These are phyloP conservation scores for Plutella xylostella DNA, from an alignment of 2,888 invertebrate genomes.

Conservation along the genomic window DNA sequence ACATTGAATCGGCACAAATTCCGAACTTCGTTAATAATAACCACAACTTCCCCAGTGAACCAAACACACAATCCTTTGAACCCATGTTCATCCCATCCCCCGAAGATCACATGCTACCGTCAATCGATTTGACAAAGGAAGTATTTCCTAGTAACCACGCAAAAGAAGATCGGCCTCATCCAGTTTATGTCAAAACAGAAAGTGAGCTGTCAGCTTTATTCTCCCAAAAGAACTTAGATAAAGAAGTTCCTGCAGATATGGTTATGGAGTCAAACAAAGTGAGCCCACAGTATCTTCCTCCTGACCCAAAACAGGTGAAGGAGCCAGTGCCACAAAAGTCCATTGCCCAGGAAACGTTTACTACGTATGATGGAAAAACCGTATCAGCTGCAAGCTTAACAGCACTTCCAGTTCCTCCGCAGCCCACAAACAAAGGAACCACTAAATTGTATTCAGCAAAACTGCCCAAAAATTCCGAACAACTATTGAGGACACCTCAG, in stretches of 20 bases:
- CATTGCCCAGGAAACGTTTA: slow-evolving; percentile 60
- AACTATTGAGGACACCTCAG: slow-evolving; percentile 77
- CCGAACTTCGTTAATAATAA: slow-evolving; percentile 34
- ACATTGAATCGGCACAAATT: slow-evolving; percentile 46
- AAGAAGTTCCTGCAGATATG: slow-evolving; percentile 65
- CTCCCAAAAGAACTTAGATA: slow-evolving; percentile 51
- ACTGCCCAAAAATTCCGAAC: slow-evolving; percentile 58
- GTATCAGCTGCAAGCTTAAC: slow-evolving; percentile 74
- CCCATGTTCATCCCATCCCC: slow-evolving; percentile 88
- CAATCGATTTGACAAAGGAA: slow-evolving; percentile 50
- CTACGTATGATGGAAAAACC: slow-evolving; percentile 82
- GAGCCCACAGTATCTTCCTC: slow-evolving; percentile 81
- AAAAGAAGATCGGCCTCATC: slow-evolving; percentile 62
- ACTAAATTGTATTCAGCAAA: slow-evolving; percentile 45
- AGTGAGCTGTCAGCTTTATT: slow-evolving; percentile 41
- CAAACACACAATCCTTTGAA: slow-evolving; percentile 75
- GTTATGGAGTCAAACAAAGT: slow-evolving; percentile 78
- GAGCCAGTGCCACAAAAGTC: slow-evolving; percentile 61
- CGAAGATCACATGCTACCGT: slow-evolving; percentile 66
- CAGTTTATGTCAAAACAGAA: slow-evolving; percentile 53
- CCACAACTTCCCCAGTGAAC: slow-evolving; percentile 46
- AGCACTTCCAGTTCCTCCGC: slow-evolving; percentile 57
- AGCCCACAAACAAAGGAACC: slow-evolving; percentile 34
- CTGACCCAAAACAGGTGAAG: slow-evolving; percentile 62
- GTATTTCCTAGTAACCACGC: slow-evolving; percentile 52